phyloP scores from a whole-genome alignment of 2,113 vertebrate species.

The Raphicerus campestris region DNA sequence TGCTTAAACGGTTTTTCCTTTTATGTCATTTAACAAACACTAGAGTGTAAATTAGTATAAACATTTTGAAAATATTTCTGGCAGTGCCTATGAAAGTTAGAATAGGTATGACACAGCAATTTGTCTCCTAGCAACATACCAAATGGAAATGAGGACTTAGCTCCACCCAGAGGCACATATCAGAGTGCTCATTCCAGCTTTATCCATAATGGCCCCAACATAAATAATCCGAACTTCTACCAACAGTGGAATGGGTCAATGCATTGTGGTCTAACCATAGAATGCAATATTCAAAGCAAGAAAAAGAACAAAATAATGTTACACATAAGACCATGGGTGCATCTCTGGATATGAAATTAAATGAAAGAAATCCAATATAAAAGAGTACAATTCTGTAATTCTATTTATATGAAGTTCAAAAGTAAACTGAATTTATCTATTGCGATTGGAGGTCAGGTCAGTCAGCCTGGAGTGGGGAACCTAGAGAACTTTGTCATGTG shows the following conservation, averaged over 20 bases:
- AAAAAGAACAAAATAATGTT: not conserved
- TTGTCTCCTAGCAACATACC: not conserved
- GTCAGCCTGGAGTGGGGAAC: not conserved
- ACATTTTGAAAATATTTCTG: not conserved
- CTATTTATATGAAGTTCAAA: not conserved
- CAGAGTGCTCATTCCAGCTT: not conserved
- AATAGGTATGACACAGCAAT: not conserved
- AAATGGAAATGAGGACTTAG: not conserved
- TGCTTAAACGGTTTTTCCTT: not conserved
- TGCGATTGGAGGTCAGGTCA: not conserved
- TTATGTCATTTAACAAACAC: not conserved
- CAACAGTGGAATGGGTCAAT: not conserved
- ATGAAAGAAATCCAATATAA: not conserved
- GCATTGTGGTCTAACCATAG: not conserved
- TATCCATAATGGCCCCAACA: not conserved
- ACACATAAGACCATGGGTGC: not conserved
- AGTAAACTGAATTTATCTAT: not conserved
- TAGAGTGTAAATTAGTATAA: not conserved
- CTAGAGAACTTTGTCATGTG: not conserved
- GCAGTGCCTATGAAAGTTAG: not conserved
- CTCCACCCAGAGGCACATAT: not conserved
- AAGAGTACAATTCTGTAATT: not conserved
- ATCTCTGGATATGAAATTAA: not conserved
- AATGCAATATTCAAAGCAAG: not conserved
- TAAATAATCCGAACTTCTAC: not conserved